These are phyloP conservation scores for Diadophis punctatus DNA, from an alignment of 2,113 vertebrate species.

Conservation along the genomic window DNA sequence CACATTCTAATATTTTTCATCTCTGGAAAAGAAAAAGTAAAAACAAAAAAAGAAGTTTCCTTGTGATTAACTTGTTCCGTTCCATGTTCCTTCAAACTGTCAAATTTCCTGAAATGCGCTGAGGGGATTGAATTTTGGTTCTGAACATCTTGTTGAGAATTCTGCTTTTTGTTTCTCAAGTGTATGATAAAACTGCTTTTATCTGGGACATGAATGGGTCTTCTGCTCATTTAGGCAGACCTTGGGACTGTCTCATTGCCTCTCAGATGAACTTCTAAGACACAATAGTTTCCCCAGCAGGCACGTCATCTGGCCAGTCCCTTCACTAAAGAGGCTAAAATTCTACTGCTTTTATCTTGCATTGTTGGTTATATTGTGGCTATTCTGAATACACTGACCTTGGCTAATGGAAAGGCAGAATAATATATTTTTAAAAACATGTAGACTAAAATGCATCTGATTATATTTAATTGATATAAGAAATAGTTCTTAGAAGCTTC, in stretches of 20 bases:
- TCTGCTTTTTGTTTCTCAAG: not conserved
- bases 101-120: not conserved
- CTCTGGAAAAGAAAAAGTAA: not conserved
- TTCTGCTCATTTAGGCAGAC: not conserved
- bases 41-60: not conserved
- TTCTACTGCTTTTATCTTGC: not conserved
- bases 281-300: not conserved
- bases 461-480: not conserved
- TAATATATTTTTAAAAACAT: not conserved
- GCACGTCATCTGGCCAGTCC: not conserved
- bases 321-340: not conserved
- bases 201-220: not conserved
- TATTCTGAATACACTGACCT: not conserved
- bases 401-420: not conserved
- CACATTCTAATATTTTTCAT: not conserved
- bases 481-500: not conserved
- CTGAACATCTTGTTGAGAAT: not conserved
- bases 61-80: not conserved
- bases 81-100: not conserved
- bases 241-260: not conserved
- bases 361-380: not conserved
- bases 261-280: not conserved
- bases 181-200: not conserved
- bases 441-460: not conserved
- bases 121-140: not conserved